These are phyloP conservation scores for Acanthornis magna DNA, from an alignment of 2,797 vertebrate species.

Conservation along the genomic window DNA sequence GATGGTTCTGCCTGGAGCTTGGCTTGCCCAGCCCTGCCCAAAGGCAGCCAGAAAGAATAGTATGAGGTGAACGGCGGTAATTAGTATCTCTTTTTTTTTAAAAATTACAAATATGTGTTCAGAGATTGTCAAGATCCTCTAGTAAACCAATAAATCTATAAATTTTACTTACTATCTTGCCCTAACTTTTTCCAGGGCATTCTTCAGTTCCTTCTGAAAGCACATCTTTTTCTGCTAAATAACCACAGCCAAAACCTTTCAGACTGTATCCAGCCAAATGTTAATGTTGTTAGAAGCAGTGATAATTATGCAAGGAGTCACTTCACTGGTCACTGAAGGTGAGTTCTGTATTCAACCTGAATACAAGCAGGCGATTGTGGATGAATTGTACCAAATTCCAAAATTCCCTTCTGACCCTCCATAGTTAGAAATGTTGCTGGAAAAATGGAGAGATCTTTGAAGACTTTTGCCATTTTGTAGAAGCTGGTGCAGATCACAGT, in stretches of 20 bases:
- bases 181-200: not conserved
- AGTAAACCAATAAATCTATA: not conserved
- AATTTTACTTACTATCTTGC: not conserved
- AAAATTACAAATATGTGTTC: not conserved
- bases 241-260: not conserved
- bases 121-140: not conserved
- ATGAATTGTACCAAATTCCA: not conserved
- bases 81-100: not conserved
- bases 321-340: constrained; percentile 12
- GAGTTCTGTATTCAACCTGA: constrained; percentile 29
- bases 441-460: not conserved
- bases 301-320: not conserved
- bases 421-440: not conserved
- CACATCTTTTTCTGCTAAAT: not conserved
- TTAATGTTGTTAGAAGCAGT: not conserved
- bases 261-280: not conserved
- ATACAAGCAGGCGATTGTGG: constrained; percentile 6
- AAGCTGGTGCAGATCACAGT: not conserved
- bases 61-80: not conserved
- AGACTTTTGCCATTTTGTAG: not conserved
- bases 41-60: not conserved
- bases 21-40: not conserved
- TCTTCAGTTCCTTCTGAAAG: not conserved
- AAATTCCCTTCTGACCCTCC: not conserved
- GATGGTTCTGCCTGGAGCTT: not conserved